Conservation (phyloP, 2,888 invertebrate species). For the Erebia palarica region DNA sequence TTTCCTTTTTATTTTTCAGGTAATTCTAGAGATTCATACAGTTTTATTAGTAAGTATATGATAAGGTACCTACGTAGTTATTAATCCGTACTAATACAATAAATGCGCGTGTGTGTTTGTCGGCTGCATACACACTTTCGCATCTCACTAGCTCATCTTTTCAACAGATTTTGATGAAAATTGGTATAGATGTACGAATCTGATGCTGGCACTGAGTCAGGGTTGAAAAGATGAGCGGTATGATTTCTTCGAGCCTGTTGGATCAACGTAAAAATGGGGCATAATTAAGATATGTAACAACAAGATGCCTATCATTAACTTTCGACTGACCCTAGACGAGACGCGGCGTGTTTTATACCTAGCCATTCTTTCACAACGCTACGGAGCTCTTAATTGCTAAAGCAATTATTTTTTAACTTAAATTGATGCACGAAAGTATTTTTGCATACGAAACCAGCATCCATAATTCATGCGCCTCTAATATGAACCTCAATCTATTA, state of each 20-base stretch:
- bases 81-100: neutral
- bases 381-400: slow-evolving; percentile 33
- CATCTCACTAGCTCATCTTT: too few relatives aligned
- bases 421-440: slow-evolving; percentile 51
- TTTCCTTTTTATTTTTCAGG: slow-evolving; percentile 7
- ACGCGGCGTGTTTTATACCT: slow-evolving; percentile 9
- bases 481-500: slow-evolving; percentile 79
- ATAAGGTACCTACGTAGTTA: neutral
- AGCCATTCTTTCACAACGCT: slow-evolving; percentile 6
- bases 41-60: neutral
- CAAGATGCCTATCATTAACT: neutral
- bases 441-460: slow-evolving; percentile 63
- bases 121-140: too few relatives aligned
- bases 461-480: slow-evolving; percentile 71
- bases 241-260: too few relatives aligned
- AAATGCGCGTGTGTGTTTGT: too few relatives aligned
- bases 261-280: neutral
- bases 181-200: too few relatives aligned
- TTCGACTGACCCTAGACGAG: neutral
- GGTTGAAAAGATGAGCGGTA: too few relatives aligned
- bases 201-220: too few relatives aligned
- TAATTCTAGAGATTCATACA: neutral
- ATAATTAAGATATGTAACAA: neutral
- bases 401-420: slow-evolving; percentile 38
- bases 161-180: too few relatives aligned